A percentile compares a stretch with the other conserved stretches of the same genome.
Evolutionary conservation across 2,888 invertebrate genomes (phyloP).

Genomic region (Ectemnius lituratus): DNA sequence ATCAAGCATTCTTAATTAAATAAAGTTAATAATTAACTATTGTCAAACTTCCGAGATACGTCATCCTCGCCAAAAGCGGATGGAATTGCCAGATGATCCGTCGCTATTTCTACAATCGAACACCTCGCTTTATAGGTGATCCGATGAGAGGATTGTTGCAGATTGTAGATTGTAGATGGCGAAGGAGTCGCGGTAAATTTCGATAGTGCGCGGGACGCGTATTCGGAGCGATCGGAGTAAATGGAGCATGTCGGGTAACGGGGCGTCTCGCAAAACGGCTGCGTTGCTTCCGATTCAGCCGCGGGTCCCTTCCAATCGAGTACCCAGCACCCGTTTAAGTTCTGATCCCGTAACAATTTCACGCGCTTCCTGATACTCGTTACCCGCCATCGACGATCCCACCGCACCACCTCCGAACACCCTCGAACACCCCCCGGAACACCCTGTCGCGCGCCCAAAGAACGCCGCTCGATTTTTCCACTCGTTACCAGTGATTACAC

Average conservation of each 20-base stretch:
- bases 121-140: too few species aligned
- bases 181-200: too few species aligned
- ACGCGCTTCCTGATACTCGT: conserved; percentile 1
- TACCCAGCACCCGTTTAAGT: conserved; percentile 44
- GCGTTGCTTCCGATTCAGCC: conserved; percentile 18
- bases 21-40: too few species aligned
- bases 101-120: too few species aligned
- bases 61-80: too few species aligned
- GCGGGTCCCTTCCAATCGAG: conserved; percentile 35
- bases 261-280: conserved; percentile 48
- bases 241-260: conserved; percentile 67
- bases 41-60: too few species aligned
- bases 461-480: conserved; percentile 6
- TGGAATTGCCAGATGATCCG: too few species aligned
- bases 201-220: conserved; percentile 25
- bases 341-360: conserved; percentile 60
- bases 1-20: too few species aligned
- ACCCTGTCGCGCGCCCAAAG: conserved; percentile 17
- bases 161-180: too few species aligned
- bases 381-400: neutral
- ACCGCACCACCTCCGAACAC: conserved; percentile 6
- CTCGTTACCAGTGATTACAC: conserved; percentile 14
- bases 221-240: conserved; percentile 67
- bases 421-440: neutral
- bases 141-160: too few species aligned